These are phyloP conservation scores for Threskiornis aethiopicus DNA, from an alignment of 2,797 vertebrate species.

Conservation along the genomic window DNA sequence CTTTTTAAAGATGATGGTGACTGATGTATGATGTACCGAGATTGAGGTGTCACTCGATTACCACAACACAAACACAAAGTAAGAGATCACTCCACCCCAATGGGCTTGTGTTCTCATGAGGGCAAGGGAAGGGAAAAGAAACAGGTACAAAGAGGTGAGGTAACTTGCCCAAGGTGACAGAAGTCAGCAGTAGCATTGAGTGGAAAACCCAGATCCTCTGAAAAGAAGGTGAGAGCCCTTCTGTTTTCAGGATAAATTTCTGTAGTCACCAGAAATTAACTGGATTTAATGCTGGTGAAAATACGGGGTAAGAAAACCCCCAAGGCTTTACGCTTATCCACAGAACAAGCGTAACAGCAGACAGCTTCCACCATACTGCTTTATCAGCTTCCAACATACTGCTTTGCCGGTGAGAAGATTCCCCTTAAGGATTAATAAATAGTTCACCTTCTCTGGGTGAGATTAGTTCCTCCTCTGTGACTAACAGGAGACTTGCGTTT, in stretches of 20 bases:
- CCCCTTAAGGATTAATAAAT: not conserved
- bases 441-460: not conserved
- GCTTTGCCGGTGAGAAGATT: not conserved
- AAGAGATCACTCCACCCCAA: not conserved
- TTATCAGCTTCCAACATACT: not conserved
- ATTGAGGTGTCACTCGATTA: not conserved
- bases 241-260: not conserved
- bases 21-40: not conserved
- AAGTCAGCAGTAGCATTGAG: not conserved
- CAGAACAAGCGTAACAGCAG: not conserved
- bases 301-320: not conserved
- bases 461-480: not conserved
- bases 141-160: slow-evolving; percentile 62
- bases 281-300: not conserved
- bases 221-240: not conserved
- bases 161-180: slow-evolving; percentile 63
- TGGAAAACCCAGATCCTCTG: not conserved
- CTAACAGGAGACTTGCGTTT: not conserved
- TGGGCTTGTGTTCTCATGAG: not conserved
- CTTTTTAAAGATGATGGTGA: not conserved
- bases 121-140: slow-evolving; percentile 34
- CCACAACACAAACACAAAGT: slow-evolving; percentile 30
- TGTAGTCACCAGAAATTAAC: not conserved
- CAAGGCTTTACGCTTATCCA: not conserved
- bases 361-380: not conserved